phyloP scores from a whole-genome alignment of 2,113 vertebrate genomes.

The Catharus minimus region DNA sequence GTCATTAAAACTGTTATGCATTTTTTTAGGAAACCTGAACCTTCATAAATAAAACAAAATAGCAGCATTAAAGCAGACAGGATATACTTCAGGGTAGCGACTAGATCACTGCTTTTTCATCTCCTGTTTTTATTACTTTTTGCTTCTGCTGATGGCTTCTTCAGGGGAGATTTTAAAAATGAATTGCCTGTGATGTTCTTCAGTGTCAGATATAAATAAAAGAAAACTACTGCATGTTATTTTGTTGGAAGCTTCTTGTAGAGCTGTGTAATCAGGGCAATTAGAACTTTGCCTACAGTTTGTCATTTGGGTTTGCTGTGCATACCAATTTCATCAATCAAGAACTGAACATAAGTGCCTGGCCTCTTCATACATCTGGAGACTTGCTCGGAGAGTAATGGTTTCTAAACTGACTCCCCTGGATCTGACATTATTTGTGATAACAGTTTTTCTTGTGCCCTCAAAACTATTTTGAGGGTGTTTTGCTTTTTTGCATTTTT shows the following conservation, averaged over 20 bases:
- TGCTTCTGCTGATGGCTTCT: conserved; percentile 9
- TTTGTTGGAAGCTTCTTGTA: conserved; percentile 26
- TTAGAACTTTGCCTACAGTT: conserved; percentile 38
- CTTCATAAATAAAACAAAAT: conserved; percentile 7
- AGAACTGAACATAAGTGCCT: not conserved
- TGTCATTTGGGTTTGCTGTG: conserved; percentile 36
- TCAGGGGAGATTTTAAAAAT: conserved; percentile 30
- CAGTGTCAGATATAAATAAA: conserved; percentile 43
- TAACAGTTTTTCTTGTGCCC: not conserved
- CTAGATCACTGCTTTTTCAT: not conserved
- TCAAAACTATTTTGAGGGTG: not conserved
- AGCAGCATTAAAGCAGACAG: not conserved
- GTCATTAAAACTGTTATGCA: not conserved
- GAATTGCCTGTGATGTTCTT: conserved; percentile 27
- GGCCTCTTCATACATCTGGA: not conserved
- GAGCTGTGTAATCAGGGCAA: conserved; percentile 45
- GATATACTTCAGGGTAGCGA: not conserved
- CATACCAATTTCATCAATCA: conserved; percentile 28
- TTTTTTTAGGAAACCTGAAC: not conserved
- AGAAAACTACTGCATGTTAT: conserved; percentile 9
- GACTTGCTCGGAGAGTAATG: not conserved
- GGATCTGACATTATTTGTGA: not conserved
- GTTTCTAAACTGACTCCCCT: not conserved
- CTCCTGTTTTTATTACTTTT: conserved; percentile 42
- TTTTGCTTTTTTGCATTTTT: not conserved